Evolutionary conservation across 2,797 vertebrate genomes (phyloP).

Genomic region (Carapus acus): DNA sequence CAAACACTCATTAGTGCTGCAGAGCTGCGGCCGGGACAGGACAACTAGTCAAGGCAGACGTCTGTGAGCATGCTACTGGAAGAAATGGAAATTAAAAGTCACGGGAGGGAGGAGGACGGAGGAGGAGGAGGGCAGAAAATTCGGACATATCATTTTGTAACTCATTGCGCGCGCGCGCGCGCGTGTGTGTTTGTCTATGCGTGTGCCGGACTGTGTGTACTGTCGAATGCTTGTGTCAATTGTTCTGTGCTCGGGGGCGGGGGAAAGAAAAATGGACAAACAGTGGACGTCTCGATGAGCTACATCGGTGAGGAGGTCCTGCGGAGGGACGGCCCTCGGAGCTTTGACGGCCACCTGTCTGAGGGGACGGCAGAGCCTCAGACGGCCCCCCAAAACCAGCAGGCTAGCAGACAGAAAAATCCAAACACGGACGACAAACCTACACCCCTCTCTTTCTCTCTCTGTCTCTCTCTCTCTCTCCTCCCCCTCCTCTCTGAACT

Average conservation of each 20-base stretch:
- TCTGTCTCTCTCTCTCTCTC: conserved; percentile 40
- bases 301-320: conserved; percentile 42
- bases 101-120: conserved; percentile 39
- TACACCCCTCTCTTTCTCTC: conserved; percentile 42
- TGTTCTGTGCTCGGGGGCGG: conserved; percentile 39
- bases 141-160: too few species aligned
- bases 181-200: too few species aligned
- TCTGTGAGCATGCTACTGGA: conserved; percentile 57
- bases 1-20: conserved; percentile 39
- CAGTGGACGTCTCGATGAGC: conserved; percentile 35
- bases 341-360: conserved; percentile 32
- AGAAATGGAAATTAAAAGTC: conserved; percentile 48
- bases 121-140: too few species aligned
- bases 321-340: conserved; percentile 30
- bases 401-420: conserved; percentile 42
- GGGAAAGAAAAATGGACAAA: conserved; percentile 34
- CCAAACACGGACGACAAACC: conserved; percentile 40
- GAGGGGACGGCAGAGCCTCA: conserved; percentile 23
- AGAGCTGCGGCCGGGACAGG: conserved; percentile 28
- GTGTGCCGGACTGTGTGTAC: conserved; percentile 41
- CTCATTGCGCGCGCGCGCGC: too few species aligned
- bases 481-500: too few species aligned
- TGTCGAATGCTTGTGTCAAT: conserved; percentile 50
- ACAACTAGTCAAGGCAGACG: conserved; percentile 32
- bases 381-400: conserved; percentile 43